Evolutionary conservation across 2,888 invertebrate species (phyloP).

Genomic region (Lithosia quadra): DNA sequence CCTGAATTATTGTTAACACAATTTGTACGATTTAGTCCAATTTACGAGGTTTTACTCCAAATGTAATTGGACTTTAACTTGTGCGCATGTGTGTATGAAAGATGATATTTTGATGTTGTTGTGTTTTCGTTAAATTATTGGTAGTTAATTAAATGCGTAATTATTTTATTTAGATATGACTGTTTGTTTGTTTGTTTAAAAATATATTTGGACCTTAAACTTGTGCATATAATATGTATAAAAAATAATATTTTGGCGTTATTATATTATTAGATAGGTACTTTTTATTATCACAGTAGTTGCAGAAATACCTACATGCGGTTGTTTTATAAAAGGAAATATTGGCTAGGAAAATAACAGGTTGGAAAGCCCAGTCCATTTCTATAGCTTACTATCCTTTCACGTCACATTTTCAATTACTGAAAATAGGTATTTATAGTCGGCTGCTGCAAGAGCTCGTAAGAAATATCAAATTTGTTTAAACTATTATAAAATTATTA

Average conservation of each 20-base stretch:
- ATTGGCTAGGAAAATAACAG: background rate
- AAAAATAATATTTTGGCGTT: too few relatives aligned
- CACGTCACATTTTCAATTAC: background rate
- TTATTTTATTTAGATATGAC: background rate
- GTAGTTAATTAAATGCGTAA: background rate
- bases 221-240: too few relatives aligned
- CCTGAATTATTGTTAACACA: slow-evolving; percentile 55
- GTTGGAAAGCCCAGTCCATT: background rate
- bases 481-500: background rate
- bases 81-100: slow-evolving; percentile 39
- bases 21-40: slow-evolving; percentile 52
- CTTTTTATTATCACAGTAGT: background rate
- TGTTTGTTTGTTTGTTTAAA: background rate
- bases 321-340: background rate
- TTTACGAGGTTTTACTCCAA: slow-evolving; percentile 47
- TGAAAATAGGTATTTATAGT: background rate
- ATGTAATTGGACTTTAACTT: slow-evolving; percentile 58
- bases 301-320: background rate
- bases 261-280: too few relatives aligned
- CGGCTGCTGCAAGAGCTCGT: background rate
- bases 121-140: slow-evolving; percentile 6
- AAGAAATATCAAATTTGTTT: background rate
- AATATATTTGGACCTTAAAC: background rate
- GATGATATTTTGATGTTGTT: slow-evolving; percentile 28
- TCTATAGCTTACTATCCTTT: background rate